Evolutionary conservation across 2,113 vertebrate genomes (phyloP), one percentile per base, ranked within the genome.

Genomic region (Saccopteryx leptura): DNA sequence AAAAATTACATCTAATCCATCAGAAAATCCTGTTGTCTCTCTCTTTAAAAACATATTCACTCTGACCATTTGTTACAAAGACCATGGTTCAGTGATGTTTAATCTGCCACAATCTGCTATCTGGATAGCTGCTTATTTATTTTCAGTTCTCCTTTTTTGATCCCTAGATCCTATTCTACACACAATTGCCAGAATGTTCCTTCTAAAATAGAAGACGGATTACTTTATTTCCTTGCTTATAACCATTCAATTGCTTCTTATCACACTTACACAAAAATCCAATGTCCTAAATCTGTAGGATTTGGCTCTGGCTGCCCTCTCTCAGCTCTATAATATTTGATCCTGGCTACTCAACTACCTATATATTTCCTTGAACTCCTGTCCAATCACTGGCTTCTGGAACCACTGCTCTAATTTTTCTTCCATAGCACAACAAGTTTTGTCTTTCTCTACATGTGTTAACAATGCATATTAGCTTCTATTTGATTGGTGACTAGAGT

Each of bases 141-240:
- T 94, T 87, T 88, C 33, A 50, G 39, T 92, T 94, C 88, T 88
- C n/a, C 48, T 24, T 68, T 94, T 23, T 79, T 56, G 28, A 60
- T 12, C 7, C 11, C 31, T 72, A 48, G 21, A 33, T 74, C 11
- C 9, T 68, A 58, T 87, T 92, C 18, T 76, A 14, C 3, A 75
- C 7, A 82, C 15, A 86, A 88, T 24, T 95, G 50, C 78, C 79
- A 90, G 48, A 60, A 7, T 86, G 14, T 75, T 94, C 21, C 46
- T 79, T 75, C n/a, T 48, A 31, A 92, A 87, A 71, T 82, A 12
- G 31, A 74, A 90, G 33, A 46, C 31, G 80, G 58, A 52, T 74
- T 88, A 50, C 80, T 68, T 94, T 63, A 65, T 56, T 28, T 3
- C 21, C 21, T 12, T 81, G 26, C 12, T 63, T 21, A 10, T 63